phyloP scores from a whole-genome alignment of 2,888 invertebrate genomes.

The Sympetrum striolatum region DNA sequence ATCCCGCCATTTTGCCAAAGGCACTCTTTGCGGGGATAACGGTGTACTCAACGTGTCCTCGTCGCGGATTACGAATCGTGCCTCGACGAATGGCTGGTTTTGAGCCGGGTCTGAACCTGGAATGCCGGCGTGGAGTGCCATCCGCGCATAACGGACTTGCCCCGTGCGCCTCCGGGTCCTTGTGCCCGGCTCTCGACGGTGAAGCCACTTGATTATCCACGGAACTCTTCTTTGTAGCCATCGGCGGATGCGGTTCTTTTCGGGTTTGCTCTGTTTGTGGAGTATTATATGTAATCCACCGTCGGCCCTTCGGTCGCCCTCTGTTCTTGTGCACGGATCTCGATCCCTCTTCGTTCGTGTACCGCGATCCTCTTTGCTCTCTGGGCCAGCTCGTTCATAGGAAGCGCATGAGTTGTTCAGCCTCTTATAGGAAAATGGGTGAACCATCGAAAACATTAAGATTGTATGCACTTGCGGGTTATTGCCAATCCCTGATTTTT shows the following conservation, averaged over 20 bases:
- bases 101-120: not conserved
- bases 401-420: too few species aligned
- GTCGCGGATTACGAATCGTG: not conserved
- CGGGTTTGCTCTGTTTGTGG: not conserved
- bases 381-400: too few species aligned
- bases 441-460: too few species aligned
- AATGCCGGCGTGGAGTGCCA: not conserved
- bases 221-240: not conserved
- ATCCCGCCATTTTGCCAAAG: not conserved
- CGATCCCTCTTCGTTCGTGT: too few species aligned
- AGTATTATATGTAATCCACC: too few species aligned
- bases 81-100: not conserved
- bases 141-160: not conserved
- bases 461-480: too few species aligned
- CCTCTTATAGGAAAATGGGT: too few species aligned
- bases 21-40: not conserved
- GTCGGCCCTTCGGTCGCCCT: too few species aligned
- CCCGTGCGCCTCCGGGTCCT: not conserved
- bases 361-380: too few species aligned
- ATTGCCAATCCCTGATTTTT: too few species aligned
- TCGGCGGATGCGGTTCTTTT: not conserved
- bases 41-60: not conserved
- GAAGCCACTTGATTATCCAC: constrained; percentile 12
- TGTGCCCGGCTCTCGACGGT: not conserved
- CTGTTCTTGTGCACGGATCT: too few species aligned